These are phyloP conservation scores for Coracopsis vasa DNA, from an alignment of 2,113 vertebrate genomes.

Conservation along the genomic window DNA sequence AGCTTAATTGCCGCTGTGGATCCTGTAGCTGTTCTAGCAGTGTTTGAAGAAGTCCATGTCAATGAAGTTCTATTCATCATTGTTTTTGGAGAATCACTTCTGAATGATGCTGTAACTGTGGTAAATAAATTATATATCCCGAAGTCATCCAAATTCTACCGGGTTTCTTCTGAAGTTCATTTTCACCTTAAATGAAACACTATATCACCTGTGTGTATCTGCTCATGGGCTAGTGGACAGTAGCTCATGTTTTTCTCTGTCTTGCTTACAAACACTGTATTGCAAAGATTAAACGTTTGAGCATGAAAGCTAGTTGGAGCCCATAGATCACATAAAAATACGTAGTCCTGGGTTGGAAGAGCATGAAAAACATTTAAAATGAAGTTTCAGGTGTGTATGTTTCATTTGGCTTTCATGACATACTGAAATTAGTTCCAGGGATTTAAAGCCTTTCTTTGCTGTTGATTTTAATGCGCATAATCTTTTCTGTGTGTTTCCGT, in stretches of 20 bases:
- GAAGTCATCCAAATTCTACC: background rate
- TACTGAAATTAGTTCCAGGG: background rate
- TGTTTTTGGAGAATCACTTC: slow-evolving; percentile 96
- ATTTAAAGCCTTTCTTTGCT: background rate
- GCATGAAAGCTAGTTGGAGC: background rate
- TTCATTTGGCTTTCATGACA: background rate
- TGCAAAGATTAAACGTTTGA: background rate
- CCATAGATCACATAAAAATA: background rate
- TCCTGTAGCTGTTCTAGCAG: slow-evolving; percentile 93
- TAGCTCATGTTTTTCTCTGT: background rate
- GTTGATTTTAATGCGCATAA: background rate
- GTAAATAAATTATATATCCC: slow-evolving; percentile 66
- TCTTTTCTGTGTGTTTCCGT: background rate
- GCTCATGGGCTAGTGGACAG: background rate
- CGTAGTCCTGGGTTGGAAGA: background rate
- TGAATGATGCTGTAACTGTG: slow-evolving; percentile 97
- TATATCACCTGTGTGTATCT: background rate
- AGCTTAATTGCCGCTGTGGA: slow-evolving; percentile 94
- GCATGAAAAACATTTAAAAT: background rate
- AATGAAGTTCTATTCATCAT: slow-evolving; percentile 98
- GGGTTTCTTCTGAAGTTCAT: background rate
- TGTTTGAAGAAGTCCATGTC: slow-evolving; percentile 97
- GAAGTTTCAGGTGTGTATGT: background rate
- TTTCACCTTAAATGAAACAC: background rate
- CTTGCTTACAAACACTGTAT: background rate